Conservation (phyloP, 2,797 vertebrate species). For the Antennarius maculatus region DNA sequence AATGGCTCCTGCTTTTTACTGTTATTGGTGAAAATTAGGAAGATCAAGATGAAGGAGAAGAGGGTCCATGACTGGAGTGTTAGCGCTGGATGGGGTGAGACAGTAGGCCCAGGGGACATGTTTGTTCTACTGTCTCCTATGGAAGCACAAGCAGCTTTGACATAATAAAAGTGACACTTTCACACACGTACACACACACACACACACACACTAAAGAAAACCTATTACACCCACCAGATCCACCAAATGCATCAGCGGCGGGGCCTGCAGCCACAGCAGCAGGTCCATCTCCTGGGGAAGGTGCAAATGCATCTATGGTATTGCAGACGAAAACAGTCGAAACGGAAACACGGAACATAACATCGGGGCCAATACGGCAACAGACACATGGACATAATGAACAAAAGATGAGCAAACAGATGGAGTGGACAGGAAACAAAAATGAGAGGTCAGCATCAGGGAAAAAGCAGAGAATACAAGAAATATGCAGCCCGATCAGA, state of each 20-base stretch:
- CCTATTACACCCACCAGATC: slow-evolving; percentile 94
- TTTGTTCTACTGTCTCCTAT: slow-evolving; percentile 63
- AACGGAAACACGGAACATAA: slow-evolving; percentile 61
- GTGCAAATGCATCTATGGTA: slow-evolving; percentile 96
- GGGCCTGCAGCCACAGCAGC: slow-evolving; percentile 89
- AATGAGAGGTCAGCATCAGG: slow-evolving; percentile 74
- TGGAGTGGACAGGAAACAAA: slow-evolving; percentile 68
- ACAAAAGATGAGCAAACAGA: slow-evolving; percentile 67
- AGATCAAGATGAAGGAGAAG: slow-evolving; percentile 54
- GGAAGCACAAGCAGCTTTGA: slow-evolving; percentile 59
- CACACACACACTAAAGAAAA: slow-evolving; percentile 39
- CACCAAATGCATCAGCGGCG: slow-evolving; percentile 96
- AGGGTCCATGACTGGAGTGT: slow-evolving; percentile 62
- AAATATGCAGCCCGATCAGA: slow-evolving; percentile 73
- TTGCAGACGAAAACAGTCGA: slow-evolving; percentile 72
- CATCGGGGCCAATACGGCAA: slow-evolving; percentile 49
- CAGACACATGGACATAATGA: slow-evolving; percentile 61
- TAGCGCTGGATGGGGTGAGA: slow-evolving; percentile 57
- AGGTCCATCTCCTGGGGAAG: slow-evolving; percentile 96
- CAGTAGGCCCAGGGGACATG: slow-evolving; percentile 51
- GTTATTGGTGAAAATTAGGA: slow-evolving; percentile 50
- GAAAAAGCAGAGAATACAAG: slow-evolving; percentile 77
- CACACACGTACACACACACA: slow-evolving; percentile 11
- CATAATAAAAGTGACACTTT: slow-evolving; percentile 33
- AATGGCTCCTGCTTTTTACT: slow-evolving; percentile 55